These are phyloP conservation scores for Leuciscus idus DNA, from an alignment of 2,113 vertebrate species.

Conservation along the genomic window DNA sequence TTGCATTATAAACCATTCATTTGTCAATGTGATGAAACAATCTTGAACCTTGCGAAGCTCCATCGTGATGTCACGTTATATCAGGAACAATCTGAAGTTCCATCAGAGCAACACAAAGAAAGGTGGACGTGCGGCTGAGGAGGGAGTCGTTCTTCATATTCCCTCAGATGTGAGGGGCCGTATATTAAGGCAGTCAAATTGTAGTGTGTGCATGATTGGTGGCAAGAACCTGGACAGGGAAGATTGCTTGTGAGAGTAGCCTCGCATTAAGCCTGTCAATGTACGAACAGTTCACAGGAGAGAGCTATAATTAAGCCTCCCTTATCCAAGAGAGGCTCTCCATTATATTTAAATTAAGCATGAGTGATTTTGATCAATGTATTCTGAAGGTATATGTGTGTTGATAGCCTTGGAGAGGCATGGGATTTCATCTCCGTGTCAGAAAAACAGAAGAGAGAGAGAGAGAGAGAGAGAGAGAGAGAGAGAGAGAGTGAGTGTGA, in stretches of 20 bases:
- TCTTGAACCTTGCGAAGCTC: not conserved
- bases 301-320: conserved; percentile 92
- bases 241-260: conserved; percentile 80
- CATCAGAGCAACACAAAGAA: conserved; percentile 45
- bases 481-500: not conserved
- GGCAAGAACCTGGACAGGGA: conserved; percentile 82
- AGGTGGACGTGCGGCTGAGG: conserved; percentile 17
- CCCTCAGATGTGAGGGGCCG: conserved; percentile 32
- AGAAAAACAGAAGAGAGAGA: conserved; percentile 22
- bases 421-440: conserved; percentile 30
- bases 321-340: conserved; percentile 88
- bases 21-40: conserved; percentile 44
- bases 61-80: conserved; percentile 26
- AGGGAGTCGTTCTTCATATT: conserved; percentile 40
- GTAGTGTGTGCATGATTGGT: conserved; percentile 78
- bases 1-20: conserved; percentile 10
- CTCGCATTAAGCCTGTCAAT: conserved; percentile 86
- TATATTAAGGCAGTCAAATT: conserved; percentile 85
- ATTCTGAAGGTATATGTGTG: conserved; percentile 84
- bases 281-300: conserved; percentile 80
- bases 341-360: conserved; percentile 93
- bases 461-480: not conserved
- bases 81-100: conserved; percentile 50
- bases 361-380: conserved; percentile 65
- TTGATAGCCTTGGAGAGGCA: conserved; percentile 45